Percentiles rank a stretch among this genome's conserved stretches.
These are phyloP conservation scores for Austrofundulus limnaeus DNA, from an alignment of 2,113 vertebrate species.

Conservation along the genomic window DNA sequence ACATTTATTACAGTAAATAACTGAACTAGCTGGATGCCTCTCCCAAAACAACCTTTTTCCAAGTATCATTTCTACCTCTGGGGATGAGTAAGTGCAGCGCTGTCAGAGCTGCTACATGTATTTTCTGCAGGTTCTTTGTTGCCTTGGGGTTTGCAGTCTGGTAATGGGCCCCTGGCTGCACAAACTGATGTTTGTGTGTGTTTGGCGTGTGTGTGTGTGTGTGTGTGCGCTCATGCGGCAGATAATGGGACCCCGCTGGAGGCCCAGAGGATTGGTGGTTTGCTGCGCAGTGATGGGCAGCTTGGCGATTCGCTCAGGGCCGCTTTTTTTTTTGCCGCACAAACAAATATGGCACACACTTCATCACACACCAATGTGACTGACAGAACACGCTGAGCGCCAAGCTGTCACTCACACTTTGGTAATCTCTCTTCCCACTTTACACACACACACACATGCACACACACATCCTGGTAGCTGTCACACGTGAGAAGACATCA, in stretches of 20 bases:
- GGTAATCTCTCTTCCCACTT: slow-evolving; percentile 17
- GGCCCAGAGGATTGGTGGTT: slow-evolving; percentile 33
- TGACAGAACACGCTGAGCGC: slow-evolving; percentile 56
- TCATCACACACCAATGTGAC: slow-evolving; percentile 33
- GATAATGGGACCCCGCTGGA: slow-evolving; percentile 58
- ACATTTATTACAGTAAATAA: slow-evolving; percentile 21
- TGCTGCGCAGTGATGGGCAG: slow-evolving; percentile 60
- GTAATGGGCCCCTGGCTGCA: slow-evolving; percentile 50
- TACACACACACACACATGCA: slow-evolving; percentile 10
- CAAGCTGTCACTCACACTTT: slow-evolving; percentile 65
- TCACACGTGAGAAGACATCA: slow-evolving; percentile 44
- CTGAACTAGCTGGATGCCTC: slow-evolving; percentile 22
- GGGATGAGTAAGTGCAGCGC: slow-evolving; percentile 29
- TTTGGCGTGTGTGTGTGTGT: neutral
- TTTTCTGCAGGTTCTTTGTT: slow-evolving; percentile 38
- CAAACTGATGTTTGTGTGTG: slow-evolving; percentile 31
- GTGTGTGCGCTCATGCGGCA: slow-evolving; percentile 28
- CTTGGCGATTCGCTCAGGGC: slow-evolving; percentile 41
- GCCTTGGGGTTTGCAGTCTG: slow-evolving; percentile 42
- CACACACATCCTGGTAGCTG: slow-evolving; percentile 16
- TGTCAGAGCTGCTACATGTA: slow-evolving; percentile 32
- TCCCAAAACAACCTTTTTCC: neutral
- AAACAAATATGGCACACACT: slow-evolving; percentile 20
- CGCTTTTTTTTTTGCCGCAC: slow-evolving; percentile 22
- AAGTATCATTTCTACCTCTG: slow-evolving; percentile 32